phyloP scores from a whole-genome alignment of 1,140 invertebrate genomes.

The Drosophila lowei region DNA sequence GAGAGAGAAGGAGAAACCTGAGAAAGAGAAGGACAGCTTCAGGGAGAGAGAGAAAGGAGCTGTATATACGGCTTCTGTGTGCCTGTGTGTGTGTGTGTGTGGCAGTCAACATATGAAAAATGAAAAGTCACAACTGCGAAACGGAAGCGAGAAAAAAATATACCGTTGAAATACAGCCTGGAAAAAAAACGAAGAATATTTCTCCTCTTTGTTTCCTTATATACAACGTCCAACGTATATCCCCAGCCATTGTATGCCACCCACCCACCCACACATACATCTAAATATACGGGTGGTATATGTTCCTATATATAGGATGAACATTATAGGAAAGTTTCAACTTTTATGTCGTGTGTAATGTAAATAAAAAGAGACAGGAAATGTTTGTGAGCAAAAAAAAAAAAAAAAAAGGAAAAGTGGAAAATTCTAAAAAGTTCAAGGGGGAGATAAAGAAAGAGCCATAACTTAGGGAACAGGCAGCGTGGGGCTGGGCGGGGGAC shows the following conservation, averaged over 20 bases:
- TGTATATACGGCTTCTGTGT: background rate
- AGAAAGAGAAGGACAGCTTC: constrained; percentile 27
- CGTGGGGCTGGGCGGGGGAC: constrained; percentile 21
- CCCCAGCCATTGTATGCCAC: constrained; percentile 34
- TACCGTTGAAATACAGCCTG: constrained; percentile 34
- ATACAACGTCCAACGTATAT: constrained; percentile 15
- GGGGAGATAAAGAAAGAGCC: constrained; percentile 26
- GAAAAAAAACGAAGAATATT: constrained; percentile 24
- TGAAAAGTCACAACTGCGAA: constrained; percentile 74
- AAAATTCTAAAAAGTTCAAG: constrained; percentile 54
- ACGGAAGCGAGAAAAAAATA: constrained; percentile 41
- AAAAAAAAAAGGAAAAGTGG: constrained; percentile 44
- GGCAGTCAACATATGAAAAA: constrained; percentile 78
- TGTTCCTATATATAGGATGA: background rate
- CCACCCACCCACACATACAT: constrained; percentile 33
- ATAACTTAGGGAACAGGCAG: constrained; percentile 51
- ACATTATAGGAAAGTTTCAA: constrained; percentile 45
- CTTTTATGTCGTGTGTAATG: constrained; percentile 72
- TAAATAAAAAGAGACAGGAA: constrained; percentile 81
- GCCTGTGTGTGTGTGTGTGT: constrained; percentile 21
- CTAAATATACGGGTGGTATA: constrained; percentile 17
- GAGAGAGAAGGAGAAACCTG: constrained; percentile 22
- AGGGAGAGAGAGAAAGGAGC: constrained; percentile 27
- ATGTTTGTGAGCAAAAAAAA: constrained; percentile 55
- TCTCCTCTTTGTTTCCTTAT: constrained; percentile 46